Percentiles rank a stretch among this genome's conserved stretches.
Evolutionary conservation across 1,140 invertebrate genomes (phyloP).

Genomic region (Drosophila kikkawai): DNA sequence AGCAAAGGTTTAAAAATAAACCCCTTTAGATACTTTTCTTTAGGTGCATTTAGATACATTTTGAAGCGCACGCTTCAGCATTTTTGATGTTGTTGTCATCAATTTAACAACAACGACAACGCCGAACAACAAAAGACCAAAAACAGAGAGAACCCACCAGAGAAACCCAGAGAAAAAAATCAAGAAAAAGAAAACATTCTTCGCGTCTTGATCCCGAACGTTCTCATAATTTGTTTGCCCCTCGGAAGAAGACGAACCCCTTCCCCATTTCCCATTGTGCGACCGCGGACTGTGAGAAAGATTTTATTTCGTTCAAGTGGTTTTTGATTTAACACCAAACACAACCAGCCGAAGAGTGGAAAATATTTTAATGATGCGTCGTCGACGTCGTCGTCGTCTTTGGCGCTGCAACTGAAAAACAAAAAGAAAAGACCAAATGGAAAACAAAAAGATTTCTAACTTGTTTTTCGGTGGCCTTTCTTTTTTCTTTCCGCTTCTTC

Average conservation of each 20-base stretch:
- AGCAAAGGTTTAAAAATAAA: no score
- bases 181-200: constrained; percentile 69
- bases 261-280: constrained; percentile 29
- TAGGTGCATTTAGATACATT: constrained; percentile 69
- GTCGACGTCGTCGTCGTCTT: constrained; percentile 32
- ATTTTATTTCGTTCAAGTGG: constrained; percentile 83
- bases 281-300: constrained; percentile 75
- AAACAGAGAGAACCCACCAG: constrained; percentile 36
- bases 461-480: constrained; percentile 72
- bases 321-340: constrained; percentile 82
- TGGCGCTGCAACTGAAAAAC: constrained; percentile 64
- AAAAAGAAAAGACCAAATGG: constrained; percentile 20
- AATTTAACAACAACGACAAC: constrained; percentile 66
- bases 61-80: constrained; percentile 79
- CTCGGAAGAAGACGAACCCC: constrained; percentile 8
- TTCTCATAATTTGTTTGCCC: constrained; percentile 80
- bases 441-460: constrained; percentile 76
- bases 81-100: constrained; percentile 79
- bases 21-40: background rate
- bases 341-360: constrained; percentile 61
- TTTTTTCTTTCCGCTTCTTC: constrained; percentile 29
- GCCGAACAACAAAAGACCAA: constrained; percentile 31
- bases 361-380: constrained; percentile 82
- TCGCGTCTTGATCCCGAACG: constrained; percentile 66
- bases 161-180: constrained; percentile 6